Evolutionary conservation across 2,113 vertebrate species (phyloP), one percentile per base, ranked within the genome.

Genomic region (Parotia lawesii): DNA sequence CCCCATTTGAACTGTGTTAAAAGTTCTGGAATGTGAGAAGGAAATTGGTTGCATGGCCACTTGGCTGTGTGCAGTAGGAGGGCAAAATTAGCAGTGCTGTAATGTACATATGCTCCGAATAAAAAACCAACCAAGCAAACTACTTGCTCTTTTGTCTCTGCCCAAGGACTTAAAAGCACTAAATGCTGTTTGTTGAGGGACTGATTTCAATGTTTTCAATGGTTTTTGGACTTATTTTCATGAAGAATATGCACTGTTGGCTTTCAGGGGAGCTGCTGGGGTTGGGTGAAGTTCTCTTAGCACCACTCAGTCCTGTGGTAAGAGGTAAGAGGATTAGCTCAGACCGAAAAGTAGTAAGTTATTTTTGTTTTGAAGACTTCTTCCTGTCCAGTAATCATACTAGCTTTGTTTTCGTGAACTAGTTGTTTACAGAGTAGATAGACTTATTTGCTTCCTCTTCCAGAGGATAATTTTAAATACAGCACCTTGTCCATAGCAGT

Each of bases 61-160:
- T 87, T 89, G 35, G 16, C n/a, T 90, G 45, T 13, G 11, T 92
- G 37, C 66, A 61, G n/a, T 85, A 58, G 87, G 70, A 82, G 29
- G 33, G 19, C 27, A 88, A 82, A 92, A 57, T 66, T 65, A 87
- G 50, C 22, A 50, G 50, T 61, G 38, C 38, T 92, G 1, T 85
- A 57, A 78, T 72, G 45, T 73, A 40, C 12, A 21, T 54, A 42
- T 27, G 21, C 58, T 85, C 38, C 66, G 51, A 81, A 71, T 67
- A 91, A 42, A 48, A 58, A 38, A 28, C 0, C 3, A 28, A 4
- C 4, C 11, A 37, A 50, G 42, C 27, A 24, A 47, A 60, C 27
- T 19, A 7, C 7, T 62, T 71, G 14, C 19, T 58, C 18, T 75
- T 89, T 77, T 29, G 11, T 81, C 4, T 75, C 48, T 91, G 70